Percentiles rank a stretch among this genome's conserved stretches.
Conservation (phyloP, 2,113 vertebrate species). For the Boleophthalmus pectinirostris region DNA sequence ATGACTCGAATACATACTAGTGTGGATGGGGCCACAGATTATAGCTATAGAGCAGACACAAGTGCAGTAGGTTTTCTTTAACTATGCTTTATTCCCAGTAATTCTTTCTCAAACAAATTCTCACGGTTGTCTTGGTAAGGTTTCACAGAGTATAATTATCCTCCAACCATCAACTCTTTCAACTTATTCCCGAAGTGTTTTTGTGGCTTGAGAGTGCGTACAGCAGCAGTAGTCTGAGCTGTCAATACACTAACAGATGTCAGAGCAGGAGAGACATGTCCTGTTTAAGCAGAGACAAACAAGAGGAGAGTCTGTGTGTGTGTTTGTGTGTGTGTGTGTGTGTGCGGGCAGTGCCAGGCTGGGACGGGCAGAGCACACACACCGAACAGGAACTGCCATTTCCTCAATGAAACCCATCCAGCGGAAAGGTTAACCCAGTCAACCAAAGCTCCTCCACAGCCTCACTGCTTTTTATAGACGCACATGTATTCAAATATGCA, state of each 20-base stretch:
- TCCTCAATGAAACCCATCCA: conserved; percentile 4
- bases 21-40: too few relatives aligned
- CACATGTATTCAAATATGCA: neutral
- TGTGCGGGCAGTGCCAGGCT: conserved; percentile 16
- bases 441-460: conserved; percentile 8
- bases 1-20: too few relatives aligned
- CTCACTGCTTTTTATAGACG: neutral
- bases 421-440: conserved; percentile 29
- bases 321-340: conserved; percentile 23
- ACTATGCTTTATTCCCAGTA: too few relatives aligned
- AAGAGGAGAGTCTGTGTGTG: conserved; percentile 27
- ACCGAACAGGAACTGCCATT: conserved; percentile 16
- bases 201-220: neutral
- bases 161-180: too few relatives aligned
- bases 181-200: neutral
- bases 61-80: too few relatives aligned
- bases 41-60: too few relatives aligned
- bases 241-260: conserved; percentile 21
- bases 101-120: too few relatives aligned
- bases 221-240: neutral
- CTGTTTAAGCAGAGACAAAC: conserved; percentile 38
- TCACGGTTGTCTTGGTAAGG: too few relatives aligned
- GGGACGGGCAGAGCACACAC: conserved; percentile 15
- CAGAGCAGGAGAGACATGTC: conserved; percentile 30
- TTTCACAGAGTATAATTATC: too few relatives aligned